A percentile compares a stretch with the other conserved stretches of the same genome.
Evolutionary conservation across 2,113 vertebrate genomes (phyloP).

Genomic region (Peromyscus californicus): DNA sequence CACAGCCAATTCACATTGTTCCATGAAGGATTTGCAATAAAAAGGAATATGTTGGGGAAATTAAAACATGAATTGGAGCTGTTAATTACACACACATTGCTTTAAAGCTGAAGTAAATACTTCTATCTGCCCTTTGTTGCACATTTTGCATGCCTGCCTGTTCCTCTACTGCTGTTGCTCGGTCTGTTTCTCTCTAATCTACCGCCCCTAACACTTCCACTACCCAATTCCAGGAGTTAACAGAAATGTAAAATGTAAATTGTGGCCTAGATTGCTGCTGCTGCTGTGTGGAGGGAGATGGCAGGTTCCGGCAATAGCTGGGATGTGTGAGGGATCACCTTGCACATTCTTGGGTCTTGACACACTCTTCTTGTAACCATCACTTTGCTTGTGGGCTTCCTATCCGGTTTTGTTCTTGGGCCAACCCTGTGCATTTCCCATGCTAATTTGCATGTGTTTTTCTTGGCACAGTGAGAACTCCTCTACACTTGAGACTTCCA

Average conservation of each 20-base stretch:
- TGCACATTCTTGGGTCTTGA: background rate
- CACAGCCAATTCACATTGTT: constrained; percentile 71
- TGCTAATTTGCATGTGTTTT: constrained; percentile 51
- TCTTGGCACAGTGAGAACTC: constrained; percentile 34
- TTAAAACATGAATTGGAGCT: constrained; percentile 81
- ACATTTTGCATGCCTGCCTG: constrained; percentile 81
- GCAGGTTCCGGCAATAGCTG: background rate
- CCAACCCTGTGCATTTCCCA: background rate
- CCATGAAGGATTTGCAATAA: constrained; percentile 80
- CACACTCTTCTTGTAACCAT: background rate
- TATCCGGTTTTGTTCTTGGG: background rate
- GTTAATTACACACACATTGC: constrained; percentile 84
- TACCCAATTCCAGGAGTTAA: constrained; percentile 65
- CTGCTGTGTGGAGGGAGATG: constrained; percentile 43
- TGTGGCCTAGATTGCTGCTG: constrained; percentile 72
- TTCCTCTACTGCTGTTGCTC: constrained; percentile 59
- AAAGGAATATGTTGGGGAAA: constrained; percentile 82
- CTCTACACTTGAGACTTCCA: background rate
- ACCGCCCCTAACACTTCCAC: constrained; percentile 58
- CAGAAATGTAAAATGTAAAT: constrained; percentile 81
- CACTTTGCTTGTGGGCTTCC: background rate
- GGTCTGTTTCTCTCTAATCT: constrained; percentile 84
- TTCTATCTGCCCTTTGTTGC: constrained; percentile 79
- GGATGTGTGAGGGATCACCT: background rate
- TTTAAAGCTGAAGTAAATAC: constrained; percentile 73